phyloP scores from a whole-genome alignment of 2,888 invertebrate genomes.

The Philereme transversata region DNA sequence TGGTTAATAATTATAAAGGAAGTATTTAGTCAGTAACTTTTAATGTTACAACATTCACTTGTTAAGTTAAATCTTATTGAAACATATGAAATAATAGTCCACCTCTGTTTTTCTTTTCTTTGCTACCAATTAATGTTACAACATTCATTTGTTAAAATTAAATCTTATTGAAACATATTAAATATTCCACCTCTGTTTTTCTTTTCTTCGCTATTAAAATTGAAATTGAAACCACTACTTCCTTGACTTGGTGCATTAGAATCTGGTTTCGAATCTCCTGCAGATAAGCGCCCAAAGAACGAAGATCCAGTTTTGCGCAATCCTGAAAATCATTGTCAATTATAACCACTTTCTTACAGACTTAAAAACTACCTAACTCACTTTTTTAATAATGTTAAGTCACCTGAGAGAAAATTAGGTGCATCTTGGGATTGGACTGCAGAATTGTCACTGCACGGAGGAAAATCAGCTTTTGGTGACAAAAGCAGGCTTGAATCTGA shows the following conservation, averaged over 20 bases:
- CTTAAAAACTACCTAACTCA: not conserved
- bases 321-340: conserved; percentile 46
- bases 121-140: not conserved
- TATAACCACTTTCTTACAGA: not conserved
- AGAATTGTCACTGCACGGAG: conserved; percentile 46
- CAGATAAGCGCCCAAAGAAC: conserved; percentile 58
- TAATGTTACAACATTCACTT: conserved; percentile 12
- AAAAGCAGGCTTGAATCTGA: conserved; percentile 69
- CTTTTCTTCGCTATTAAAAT: conserved; percentile 67
- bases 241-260: conserved; percentile 45
- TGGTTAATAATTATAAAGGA: too few species aligned
- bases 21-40: conserved; percentile 7
- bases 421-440: conserved; percentile 62
- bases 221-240: conserved; percentile 63
- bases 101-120: conserved; percentile 27
- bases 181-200: conserved; percentile 55
- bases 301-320: conserved; percentile 65
- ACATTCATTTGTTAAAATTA: not conserved
- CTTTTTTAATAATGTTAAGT: not conserved
- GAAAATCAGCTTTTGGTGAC: conserved; percentile 70
- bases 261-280: conserved; percentile 48
- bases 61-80: too few species aligned
- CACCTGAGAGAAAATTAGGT: conserved; percentile 72
- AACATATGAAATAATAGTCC: too few species aligned
- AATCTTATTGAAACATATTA: not conserved